These are phyloP conservation scores for Myathropa florea DNA, from an alignment of 2,888 invertebrate genomes.

Conservation along the genomic window DNA sequence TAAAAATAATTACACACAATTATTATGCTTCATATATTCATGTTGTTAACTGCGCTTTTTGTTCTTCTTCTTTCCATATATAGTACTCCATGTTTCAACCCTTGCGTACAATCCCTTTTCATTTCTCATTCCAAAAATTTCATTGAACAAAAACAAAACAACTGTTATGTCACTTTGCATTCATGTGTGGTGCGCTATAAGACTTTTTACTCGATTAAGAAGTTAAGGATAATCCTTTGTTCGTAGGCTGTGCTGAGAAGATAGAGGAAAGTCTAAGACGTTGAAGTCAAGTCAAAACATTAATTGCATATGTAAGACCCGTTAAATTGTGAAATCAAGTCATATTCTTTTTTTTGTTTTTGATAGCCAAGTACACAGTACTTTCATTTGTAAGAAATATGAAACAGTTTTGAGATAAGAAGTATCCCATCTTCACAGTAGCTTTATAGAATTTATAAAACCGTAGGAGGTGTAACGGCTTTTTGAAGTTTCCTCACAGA, in stretches of 20 bases:
- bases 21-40: conserved; percentile 67
- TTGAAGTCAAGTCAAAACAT: conserved; percentile 53
- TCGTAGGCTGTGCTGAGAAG: conserved; percentile 15
- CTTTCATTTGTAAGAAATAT: conserved; percentile 35
- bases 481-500: conserved; percentile 33
- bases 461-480: conserved; percentile 26
- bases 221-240: conserved; percentile 54
- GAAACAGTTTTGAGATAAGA: conserved; percentile 45
- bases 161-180: conserved; percentile 44
- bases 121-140: not conserved
- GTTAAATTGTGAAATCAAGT: conserved; percentile 56
- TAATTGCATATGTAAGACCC: conserved; percentile 55
- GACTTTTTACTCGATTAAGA: conserved; percentile 58
- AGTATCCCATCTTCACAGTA: conserved; percentile 13
- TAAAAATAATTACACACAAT: conserved; percentile 65
- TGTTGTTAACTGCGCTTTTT: conserved; percentile 62
- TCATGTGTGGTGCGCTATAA: conserved; percentile 39
- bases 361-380: conserved; percentile 13
- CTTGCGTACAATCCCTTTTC: conserved; percentile 4
- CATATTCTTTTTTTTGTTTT: conserved; percentile 19
- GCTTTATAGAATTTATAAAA: conserved; percentile 42
- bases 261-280: conserved; percentile 17
- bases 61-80: conserved; percentile 39
- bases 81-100: not conserved
- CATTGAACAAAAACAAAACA: conserved; percentile 56